These are phyloP conservation scores for Ischnus inquisitorius DNA, from an alignment of 2,888 invertebrate genomes.

Conservation along the genomic window DNA sequence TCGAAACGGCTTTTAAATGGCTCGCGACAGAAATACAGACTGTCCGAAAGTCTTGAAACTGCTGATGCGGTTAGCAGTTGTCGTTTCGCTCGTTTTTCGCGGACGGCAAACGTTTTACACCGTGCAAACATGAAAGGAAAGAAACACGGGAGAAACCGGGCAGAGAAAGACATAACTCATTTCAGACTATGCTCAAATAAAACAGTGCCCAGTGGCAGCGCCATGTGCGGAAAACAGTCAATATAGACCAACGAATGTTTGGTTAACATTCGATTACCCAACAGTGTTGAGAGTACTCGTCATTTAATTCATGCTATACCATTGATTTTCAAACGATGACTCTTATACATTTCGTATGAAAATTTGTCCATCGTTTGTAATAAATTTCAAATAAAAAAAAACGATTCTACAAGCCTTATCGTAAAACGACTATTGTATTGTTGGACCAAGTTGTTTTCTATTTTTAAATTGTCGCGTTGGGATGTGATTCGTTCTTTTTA, in stretches of 20 bases:
- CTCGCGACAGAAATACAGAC: slow-evolving; percentile 50
- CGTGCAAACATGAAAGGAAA: slow-evolving; percentile 31
- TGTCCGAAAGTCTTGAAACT: slow-evolving; percentile 14
- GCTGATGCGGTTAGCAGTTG: slow-evolving; percentile 18
- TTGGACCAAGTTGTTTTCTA: too few relatives aligned
- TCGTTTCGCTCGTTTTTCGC: slow-evolving; percentile 39
- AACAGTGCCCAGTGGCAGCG: background rate
- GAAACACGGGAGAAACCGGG: background rate
- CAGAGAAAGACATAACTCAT: slow-evolving; percentile 13
- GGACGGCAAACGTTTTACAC: slow-evolving; percentile 12
- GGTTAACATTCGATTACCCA: too few relatives aligned
- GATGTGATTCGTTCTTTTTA: too few relatives aligned
- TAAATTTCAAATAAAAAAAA: too few relatives aligned
- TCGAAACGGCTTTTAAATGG: slow-evolving; percentile 55
- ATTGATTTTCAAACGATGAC: too few relatives aligned
- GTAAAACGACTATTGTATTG: too few relatives aligned
- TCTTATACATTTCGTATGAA: too few relatives aligned
- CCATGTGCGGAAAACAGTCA: background rate
- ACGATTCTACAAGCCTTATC: too few relatives aligned
- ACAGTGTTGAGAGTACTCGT: too few relatives aligned
- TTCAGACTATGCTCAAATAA: slow-evolving; percentile 12
- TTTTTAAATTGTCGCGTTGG: too few relatives aligned
- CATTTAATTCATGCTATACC: too few relatives aligned
- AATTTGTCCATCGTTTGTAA: too few relatives aligned
- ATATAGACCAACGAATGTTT: background rate